Conservation (phyloP, 2,888 invertebrate genomes). For the Aethes cnicana region DNA sequence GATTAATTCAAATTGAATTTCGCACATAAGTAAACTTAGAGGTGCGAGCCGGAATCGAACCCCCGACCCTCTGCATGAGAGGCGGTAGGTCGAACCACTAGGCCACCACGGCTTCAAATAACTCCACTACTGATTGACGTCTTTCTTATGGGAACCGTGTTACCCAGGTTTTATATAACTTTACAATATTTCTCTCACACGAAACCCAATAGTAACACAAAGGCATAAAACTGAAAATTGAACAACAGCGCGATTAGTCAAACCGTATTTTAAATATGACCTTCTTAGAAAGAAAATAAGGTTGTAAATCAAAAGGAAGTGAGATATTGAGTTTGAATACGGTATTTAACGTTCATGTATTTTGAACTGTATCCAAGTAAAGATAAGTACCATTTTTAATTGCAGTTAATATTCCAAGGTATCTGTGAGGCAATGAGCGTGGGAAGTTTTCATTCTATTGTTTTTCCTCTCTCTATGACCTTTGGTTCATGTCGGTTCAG, state of each 20-base stretch:
- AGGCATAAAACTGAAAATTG: neutral
- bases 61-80: too few species aligned
- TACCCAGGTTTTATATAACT: conserved; percentile 11
- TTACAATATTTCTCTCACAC: neutral
- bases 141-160: conserved; percentile 22
- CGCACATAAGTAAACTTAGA: too few species aligned
- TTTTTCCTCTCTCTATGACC: conserved; percentile 60
- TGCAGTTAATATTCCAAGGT: conserved; percentile 28
- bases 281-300: too few species aligned
- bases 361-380: neutral
- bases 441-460: conserved; percentile 62
- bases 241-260: too few species aligned
- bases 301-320: neutral
- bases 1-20: too few species aligned
- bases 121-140: conserved; percentile 2
- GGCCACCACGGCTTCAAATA: neutral
- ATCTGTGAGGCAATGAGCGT: conserved; percentile 52
- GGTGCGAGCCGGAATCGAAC: too few species aligned
- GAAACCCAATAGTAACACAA: neutral
- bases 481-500: conserved; percentile 59
- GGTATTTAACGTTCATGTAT: neutral
- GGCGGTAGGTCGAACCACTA: conserved; percentile 2
- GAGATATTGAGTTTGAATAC: neutral
- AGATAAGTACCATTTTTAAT: neutral
- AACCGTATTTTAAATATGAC: too few species aligned